Conservation (phyloP, 2,113 vertebrate genomes). For the Brachyhypopomus occidentalis region DNA sequence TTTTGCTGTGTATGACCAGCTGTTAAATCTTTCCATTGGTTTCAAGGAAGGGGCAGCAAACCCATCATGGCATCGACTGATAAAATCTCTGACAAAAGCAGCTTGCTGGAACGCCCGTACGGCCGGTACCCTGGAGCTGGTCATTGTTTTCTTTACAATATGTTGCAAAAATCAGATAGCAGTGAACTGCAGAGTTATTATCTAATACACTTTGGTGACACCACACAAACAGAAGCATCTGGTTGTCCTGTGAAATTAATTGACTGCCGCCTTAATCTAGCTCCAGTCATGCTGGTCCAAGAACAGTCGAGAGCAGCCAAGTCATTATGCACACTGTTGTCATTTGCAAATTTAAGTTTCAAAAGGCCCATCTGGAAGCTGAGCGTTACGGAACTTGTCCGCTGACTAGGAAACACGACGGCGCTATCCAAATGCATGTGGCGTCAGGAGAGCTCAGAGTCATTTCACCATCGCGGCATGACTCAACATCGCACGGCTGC, state of each 20-base stretch:
- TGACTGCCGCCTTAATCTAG: slow-evolving; percentile 3
- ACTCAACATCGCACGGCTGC: no score
- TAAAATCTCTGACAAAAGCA: neutral
- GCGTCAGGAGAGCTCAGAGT: neutral
- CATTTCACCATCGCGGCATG: neutral
- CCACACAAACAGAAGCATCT: slow-evolving; percentile 30
- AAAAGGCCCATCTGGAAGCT: slow-evolving; percentile 28
- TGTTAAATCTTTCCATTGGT: neutral
- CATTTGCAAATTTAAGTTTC: slow-evolving; percentile 17
- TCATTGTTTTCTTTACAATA: neutral
- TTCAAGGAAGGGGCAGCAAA: neutral
- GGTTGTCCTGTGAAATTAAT: slow-evolving; percentile 37
- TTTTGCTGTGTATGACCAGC: slow-evolving; percentile 3
- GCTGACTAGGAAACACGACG: neutral
- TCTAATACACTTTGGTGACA: slow-evolving; percentile 1
- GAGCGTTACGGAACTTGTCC: slow-evolving; percentile 17
- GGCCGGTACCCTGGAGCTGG: neutral
- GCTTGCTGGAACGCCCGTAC: neutral
- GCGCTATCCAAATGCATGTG: neutral
- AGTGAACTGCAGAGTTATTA: slow-evolving; percentile 19
- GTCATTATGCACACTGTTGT: slow-evolving; percentile 25
- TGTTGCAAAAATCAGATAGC: neutral
- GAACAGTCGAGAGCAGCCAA: slow-evolving; percentile 13
- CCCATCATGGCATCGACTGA: slow-evolving; percentile 1
- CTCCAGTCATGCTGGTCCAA: neutral